phyloP scores from a whole-genome alignment of 2,888 invertebrate genomes.

The Odontomyia ornata region DNA sequence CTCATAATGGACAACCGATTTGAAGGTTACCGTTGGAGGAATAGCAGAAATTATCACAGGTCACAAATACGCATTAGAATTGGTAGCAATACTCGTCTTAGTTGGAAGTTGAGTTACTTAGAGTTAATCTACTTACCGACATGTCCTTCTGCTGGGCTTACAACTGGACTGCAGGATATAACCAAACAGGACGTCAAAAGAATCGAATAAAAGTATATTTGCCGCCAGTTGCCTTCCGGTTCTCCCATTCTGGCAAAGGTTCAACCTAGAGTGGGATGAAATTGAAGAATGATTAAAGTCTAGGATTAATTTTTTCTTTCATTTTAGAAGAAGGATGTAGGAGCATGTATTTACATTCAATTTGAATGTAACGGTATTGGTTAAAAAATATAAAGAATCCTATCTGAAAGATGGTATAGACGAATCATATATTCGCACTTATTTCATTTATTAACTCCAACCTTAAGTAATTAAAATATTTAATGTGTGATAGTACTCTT shows the following conservation, averaged over 20 bases:
- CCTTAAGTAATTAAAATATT: no score
- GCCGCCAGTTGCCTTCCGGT: slow-evolving; percentile 46
- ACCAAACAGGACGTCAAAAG: slow-evolving; percentile 30
- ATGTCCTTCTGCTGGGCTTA: slow-evolving; percentile 47
- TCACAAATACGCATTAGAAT: background rate
- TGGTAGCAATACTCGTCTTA: background rate
- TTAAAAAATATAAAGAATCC: background rate
- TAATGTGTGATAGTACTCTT: no score
- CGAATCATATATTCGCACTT: no score
- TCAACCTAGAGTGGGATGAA: background rate
- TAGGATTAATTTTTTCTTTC: background rate
- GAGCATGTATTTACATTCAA: background rate
- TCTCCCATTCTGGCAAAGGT: slow-evolving; percentile 45
- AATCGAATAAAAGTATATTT: slow-evolving; percentile 25
- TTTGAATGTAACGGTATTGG: background rate
- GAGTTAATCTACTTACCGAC: slow-evolving; percentile 46
- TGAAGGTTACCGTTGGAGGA: slow-evolving; percentile 10
- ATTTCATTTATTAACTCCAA: background rate
- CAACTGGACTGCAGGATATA: slow-evolving; percentile 36
- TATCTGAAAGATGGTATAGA: background rate
- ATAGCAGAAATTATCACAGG: background rate
- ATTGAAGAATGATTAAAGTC: background rate
- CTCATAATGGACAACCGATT: background rate
- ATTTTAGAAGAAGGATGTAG: background rate
- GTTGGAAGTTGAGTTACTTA: no score